A percentile compares a stretch with the other conserved stretches of the same genome.
These are phyloP conservation scores for Oithona nana DNA, from an alignment of 2,888 invertebrate species.

Conservation along the genomic window DNA sequence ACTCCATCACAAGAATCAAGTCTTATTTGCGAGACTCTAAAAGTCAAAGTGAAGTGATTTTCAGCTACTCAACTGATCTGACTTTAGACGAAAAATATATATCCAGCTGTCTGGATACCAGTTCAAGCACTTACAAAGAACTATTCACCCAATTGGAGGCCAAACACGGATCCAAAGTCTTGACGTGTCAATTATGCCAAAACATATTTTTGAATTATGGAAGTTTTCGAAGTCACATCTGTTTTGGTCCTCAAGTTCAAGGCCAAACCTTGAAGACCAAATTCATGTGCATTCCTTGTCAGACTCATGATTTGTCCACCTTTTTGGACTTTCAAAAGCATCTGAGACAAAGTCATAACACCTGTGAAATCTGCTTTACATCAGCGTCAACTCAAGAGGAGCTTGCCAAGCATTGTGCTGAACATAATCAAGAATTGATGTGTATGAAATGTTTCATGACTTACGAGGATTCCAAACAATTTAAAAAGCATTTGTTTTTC, in stretches of 20 bases:
- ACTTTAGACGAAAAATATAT: background rate
- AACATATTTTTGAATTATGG: conserved; percentile 17
- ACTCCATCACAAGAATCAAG: conserved; percentile 11
- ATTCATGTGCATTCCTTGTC: conserved; percentile 50
- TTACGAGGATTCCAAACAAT: conserved; percentile 68
- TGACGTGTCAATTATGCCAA: conserved; percentile 13
- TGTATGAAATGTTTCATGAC: conserved; percentile 74
- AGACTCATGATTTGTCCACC: conserved; percentile 54
- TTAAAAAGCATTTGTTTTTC: conserved; percentile 75
- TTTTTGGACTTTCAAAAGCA: conserved; percentile 75
- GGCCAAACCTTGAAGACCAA: conserved; percentile 39
- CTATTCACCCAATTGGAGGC: conserved; percentile 10
- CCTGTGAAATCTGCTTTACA: conserved; percentile 70
- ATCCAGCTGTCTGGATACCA: background rate
- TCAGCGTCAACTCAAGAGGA: conserved; percentile 1
- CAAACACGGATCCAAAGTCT: conserved; percentile 4
- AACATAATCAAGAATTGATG: conserved; percentile 15
- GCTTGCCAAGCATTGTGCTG: background rate
- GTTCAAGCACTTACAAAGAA: background rate
- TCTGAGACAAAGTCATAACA: conserved; percentile 57
- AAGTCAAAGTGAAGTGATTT: conserved; percentile 6
- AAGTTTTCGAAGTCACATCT: conserved; percentile 14
- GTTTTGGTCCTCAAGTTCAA: conserved; percentile 11
- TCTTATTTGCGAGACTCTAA: conserved; percentile 5
- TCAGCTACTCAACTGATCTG: conserved; percentile 12